Base-by-base conservation (phyloP, 1,140 invertebrate genomes). In the Rhopalosiphum maidis region DNA sequence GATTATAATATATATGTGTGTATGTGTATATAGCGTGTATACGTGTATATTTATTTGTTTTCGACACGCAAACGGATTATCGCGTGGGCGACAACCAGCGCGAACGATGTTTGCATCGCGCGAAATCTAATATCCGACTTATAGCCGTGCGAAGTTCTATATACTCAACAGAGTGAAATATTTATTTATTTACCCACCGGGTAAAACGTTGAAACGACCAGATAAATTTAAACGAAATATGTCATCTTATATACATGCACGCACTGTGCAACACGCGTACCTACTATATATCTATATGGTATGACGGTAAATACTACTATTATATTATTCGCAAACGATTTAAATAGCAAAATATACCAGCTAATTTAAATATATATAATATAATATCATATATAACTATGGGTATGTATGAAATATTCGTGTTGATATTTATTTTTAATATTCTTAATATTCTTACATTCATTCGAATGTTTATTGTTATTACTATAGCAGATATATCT, bases 111-210 rank as follows among this genome's bases (percentile, higher is more conserved):
- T 88, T 88, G 30, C 30, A 88, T 46, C 83, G 23, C 86, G 86
- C 85, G 85, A 88, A 88, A 88, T 88, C 46, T 48, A 88, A 88
- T 88, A 88, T 88, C 86, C 85, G 85, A 87, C 85, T 87, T 46
- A 43, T 85, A 85, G 35, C 23, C 25, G 85, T 87, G 41, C 1
- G 85, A n/a, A 85, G 85, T 87, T 87, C 85, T 48, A 48, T n/a
- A 25, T 85, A 85, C 37, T 41, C 23, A 18, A 30, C 18, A 5
- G 5, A 87, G 43, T 37, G 43, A 87, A 46, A 87, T 46, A 46
- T 87, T 37, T 87, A 87, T 43, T 46, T 87, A n/a, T 85, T 41
- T 85, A 41, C 37, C 9, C 60, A n/a, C 18, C 85, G 30, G 30
- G 7, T 7, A 87, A 87, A 48, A 48, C 43, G 30, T 46, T 7